Conservation (phyloP, 1,140 invertebrate genomes). For the Sipha flava region DNA sequence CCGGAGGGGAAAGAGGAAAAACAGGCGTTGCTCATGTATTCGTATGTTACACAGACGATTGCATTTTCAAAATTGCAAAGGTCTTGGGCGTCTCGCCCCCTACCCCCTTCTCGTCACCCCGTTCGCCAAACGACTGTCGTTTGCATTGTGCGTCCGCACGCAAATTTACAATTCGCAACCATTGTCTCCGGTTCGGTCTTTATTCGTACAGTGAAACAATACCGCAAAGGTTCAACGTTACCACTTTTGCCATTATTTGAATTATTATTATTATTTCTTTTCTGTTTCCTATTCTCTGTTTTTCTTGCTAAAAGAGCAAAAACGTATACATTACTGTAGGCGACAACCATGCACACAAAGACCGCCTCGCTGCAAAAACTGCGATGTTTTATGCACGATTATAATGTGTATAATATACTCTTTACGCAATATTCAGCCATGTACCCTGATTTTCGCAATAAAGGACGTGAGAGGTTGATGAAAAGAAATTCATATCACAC, state of each 20-base stretch:
- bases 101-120: no score
- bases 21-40: background rate
- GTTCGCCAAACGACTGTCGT: no score
- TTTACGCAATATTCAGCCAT: no score
- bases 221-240: constrained; percentile 17
- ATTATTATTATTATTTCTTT: background rate
- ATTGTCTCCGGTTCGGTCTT: background rate
- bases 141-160: background rate
- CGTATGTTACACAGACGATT: constrained; percentile 15
- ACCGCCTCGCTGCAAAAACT: no score
- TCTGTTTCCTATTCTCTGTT: background rate
- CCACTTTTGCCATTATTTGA: constrained; percentile 13
- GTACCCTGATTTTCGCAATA: no score
- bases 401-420: no score
- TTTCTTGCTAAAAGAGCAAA: background rate
- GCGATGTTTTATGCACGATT: no score
- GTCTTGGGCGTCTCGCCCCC: background rate
- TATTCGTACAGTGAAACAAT: constrained; percentile 1
- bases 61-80: constrained; percentile 18
- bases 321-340: no score
- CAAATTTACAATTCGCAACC: background rate
- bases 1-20: background rate
- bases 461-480: no score
- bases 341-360: background rate
- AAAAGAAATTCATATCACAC: no score